These are phyloP conservation scores for Mamestra configurata DNA, from an alignment of 1,140 invertebrate genomes.

Conservation along the genomic window DNA sequence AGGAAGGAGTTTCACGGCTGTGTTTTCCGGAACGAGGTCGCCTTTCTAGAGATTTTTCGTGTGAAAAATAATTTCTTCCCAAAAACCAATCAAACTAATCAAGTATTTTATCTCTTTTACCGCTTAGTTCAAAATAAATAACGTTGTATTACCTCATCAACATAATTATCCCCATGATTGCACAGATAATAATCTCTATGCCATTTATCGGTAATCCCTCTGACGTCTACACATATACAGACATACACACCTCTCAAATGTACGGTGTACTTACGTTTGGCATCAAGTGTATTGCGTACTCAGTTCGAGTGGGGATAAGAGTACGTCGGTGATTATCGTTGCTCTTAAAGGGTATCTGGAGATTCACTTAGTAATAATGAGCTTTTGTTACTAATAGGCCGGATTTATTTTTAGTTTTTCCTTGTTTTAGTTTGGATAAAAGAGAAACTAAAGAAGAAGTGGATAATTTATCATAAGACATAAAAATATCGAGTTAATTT, in stretches of 20 bases:
- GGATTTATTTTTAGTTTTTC: constrained; percentile 7
- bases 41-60: no score
- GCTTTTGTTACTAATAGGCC: constrained; percentile 9
- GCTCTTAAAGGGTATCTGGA: constrained; percentile 41
- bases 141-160: neutral
- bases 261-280: constrained; percentile 1
- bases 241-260: neutral
- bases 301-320: constrained; percentile 38
- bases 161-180: neutral
- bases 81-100: no score
- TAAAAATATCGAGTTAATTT: no score
- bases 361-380: constrained; percentile 43
- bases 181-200: neutral
- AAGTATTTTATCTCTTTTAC: no score
- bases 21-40: no score
- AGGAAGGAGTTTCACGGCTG: no score
- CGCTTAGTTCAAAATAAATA: no score
- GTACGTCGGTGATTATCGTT: constrained; percentile 38
- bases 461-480: no score
- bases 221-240: neutral
- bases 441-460: no score
- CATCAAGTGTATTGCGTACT: constrained; percentile 7
- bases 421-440: no score
- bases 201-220: neutral
- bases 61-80: no score